These are phyloP conservation scores for Alcedo atthis DNA, from an alignment of 2,797 vertebrate genomes.

Conservation along the genomic window DNA sequence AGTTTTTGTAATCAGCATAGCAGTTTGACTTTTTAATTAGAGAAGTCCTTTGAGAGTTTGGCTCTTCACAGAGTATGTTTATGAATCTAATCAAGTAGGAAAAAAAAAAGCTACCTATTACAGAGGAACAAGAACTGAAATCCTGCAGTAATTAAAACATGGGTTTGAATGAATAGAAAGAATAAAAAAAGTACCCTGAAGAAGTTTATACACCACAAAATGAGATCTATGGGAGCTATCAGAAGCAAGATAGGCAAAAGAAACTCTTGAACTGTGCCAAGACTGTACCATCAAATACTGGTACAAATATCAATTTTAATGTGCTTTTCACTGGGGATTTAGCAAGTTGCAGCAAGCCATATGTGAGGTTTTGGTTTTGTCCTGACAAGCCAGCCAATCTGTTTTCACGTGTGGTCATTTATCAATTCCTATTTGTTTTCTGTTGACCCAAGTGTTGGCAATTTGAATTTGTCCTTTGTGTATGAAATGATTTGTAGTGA, in stretches of 20 bases:
- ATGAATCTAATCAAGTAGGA: conserved; percentile 50
- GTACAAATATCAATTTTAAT: background rate
- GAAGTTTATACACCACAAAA: background rate
- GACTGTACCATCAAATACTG: background rate
- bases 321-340: background rate
- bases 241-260: background rate
- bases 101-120: background rate
- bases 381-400: background rate
- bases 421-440: background rate
- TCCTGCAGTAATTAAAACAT: conserved; percentile 38
- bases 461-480: background rate
- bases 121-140: background rate
- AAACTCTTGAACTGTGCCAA: background rate
- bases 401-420: background rate
- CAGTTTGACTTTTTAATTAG: conserved; percentile 65
- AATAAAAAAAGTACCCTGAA: background rate
- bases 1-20: conserved; percentile 43
- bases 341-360: background rate
- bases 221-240: background rate
- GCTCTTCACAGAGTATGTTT: conserved; percentile 26
- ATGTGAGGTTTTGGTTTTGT: background rate
- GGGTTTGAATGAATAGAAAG: conserved; percentile 6
- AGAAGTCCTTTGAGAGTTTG: conserved; percentile 24
- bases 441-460: background rate
- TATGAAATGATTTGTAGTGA: background rate